These are phyloP conservation scores for Lophotis ruficrista DNA, from an alignment of 2,113 vertebrate genomes.

Conservation along the genomic window DNA sequence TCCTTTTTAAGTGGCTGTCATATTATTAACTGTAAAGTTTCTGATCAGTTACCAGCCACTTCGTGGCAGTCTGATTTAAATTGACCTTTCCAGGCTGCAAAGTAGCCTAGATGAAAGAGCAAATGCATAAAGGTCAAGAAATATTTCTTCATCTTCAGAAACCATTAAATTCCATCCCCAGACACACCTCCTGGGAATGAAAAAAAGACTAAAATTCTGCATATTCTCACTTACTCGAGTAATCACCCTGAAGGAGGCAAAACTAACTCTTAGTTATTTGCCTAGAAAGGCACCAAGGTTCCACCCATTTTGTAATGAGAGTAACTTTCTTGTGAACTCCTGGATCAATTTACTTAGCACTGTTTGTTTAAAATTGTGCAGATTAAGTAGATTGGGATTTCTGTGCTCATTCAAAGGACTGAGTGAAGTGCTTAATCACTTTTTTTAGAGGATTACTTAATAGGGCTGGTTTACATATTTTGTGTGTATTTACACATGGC, in stretches of 20 bases:
- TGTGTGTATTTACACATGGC: background rate
- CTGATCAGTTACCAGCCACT: background rate
- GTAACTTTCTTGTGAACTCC: background rate
- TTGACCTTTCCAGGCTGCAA: conserved; percentile 35
- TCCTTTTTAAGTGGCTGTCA: background rate
- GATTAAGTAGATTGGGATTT: background rate
- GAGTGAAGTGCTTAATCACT: background rate
- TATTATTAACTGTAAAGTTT: background rate
- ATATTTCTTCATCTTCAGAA: conserved; percentile 52
- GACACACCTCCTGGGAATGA: background rate
- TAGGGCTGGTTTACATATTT: background rate
- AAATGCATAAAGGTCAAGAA: conserved; percentile 28
- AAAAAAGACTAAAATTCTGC: background rate
- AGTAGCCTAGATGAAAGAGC: conserved; percentile 19
- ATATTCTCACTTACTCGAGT: background rate
- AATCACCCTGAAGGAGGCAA: background rate
- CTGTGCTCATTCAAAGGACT: background rate
- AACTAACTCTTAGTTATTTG: background rate
- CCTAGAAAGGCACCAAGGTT: background rate
- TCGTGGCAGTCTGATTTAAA: conserved; percentile 11
- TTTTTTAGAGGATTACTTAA: background rate
- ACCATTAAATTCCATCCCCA: background rate
- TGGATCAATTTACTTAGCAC: background rate
- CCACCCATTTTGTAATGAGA: background rate
- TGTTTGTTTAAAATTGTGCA: background rate